A percentile compares a stretch with the other conserved stretches of the same genome.
These are phyloP conservation scores for Caenorhabditis elegans DNA, from an alignment of 1,140 invertebrate species.

Conservation along the genomic window WBcel235 BX284603.4:8650501-8651000, in stretches of 20 bases:
- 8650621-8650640: neutral
- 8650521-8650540: neutral
- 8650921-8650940: too few relatives aligned
- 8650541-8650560: neutral
- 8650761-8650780: neutral
- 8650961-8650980: neutral
- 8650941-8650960: neutral
- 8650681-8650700: conserved; percentile 13
- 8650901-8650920: neutral
- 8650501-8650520: too few relatives aligned
- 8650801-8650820: neutral
- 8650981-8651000: too few relatives aligned
- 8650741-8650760: neutral
- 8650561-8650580: neutral
- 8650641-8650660: neutral
- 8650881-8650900: conserved; percentile 13
- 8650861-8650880: conserved; percentile 35
- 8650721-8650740: neutral
- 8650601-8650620: neutral
- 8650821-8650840: neutral
- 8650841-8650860: conserved; percentile 35
- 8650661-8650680: neutral
- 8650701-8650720: neutral
- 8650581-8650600: neutral
- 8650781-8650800: neutral